Percentiles rank a stretch among this genome's conserved stretches.
Conservation (phyloP, 2,888 invertebrate genomes). For the Xestoiulus laeticollis region DNA sequence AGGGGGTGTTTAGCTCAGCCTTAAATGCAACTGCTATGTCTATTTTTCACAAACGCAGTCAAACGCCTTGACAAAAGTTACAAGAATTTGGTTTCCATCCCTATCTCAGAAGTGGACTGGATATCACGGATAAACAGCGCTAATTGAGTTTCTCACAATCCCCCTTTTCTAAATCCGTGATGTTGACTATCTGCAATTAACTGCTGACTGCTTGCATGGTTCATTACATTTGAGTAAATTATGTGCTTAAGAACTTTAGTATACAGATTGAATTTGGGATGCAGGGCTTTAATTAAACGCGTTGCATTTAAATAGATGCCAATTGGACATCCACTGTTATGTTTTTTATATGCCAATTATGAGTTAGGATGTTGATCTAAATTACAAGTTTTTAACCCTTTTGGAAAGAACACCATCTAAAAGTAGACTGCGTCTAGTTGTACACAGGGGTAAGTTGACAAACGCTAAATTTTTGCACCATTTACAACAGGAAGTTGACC, state of each 20-base stretch:
- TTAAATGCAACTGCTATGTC: no score
- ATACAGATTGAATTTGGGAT: neutral
- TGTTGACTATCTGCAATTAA: conserved; percentile 35
- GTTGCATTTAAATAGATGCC: neutral
- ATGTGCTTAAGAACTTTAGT: neutral
- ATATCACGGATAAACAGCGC: conserved; percentile 16
- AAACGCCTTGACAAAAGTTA: neutral
- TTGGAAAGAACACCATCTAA: no score
- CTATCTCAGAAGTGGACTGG: neutral
- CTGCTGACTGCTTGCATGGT: neutral
- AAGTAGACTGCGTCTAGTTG: no score
- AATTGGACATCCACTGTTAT: neutral
- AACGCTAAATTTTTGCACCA: no score
- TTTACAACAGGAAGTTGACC: no score
- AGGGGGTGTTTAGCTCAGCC: no score
- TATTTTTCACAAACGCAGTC: neutral
- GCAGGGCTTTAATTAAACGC: neutral
- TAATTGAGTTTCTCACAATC: conserved; percentile 33
- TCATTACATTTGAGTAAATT: conserved; percentile 31
- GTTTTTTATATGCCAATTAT: no score
- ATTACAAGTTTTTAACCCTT: no score
- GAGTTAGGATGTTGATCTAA: no score
- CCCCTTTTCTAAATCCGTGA: conserved; percentile 14
- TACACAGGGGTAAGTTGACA: no score
- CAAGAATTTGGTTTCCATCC: neutral